A percentile compares a stretch with the other conserved stretches of the same genome.
Evolutionary conservation across 2,888 invertebrate species (phyloP).

Genomic region (Cynaeus angustus): DNA sequence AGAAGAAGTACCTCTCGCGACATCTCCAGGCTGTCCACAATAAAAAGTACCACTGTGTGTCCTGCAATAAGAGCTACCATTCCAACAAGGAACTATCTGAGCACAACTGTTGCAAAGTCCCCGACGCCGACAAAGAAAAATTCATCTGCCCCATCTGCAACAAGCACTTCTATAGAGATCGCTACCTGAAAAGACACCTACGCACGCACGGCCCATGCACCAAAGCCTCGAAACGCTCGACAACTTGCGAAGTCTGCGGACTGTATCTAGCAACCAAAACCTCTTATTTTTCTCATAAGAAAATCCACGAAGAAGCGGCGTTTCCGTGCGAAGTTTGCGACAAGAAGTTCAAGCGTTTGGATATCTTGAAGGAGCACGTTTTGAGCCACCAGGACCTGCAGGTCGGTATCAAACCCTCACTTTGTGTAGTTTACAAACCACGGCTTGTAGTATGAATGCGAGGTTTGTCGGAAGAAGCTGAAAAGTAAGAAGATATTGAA

Average conservation of each 20-base stretch:
- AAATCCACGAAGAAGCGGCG: conserved; percentile 63
- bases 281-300: conserved; percentile 67
- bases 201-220: conserved; percentile 53
- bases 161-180: conserved; percentile 60
- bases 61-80: conserved; percentile 60
- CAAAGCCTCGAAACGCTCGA: conserved; percentile 14
- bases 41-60: conserved; percentile 60
- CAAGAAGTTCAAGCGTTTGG: conserved; percentile 57
- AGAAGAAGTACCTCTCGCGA: conserved; percentile 71
- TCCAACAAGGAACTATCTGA: conserved; percentile 58
- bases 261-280: conserved; percentile 56
- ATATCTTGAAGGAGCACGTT: conserved; percentile 54
- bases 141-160: conserved; percentile 62
- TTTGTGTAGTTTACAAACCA: too few species aligned
- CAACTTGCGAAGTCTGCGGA: conserved; percentile 60
- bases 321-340: conserved; percentile 57
- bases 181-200: conserved; percentile 62
- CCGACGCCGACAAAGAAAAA: conserved; percentile 55
- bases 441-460: conserved; percentile 47
- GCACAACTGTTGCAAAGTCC: conserved; percentile 61
- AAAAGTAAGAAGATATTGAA: conserved; percentile 52
- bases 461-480: conserved; percentile 55
- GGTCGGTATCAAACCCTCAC: neutral
- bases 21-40: conserved; percentile 68
- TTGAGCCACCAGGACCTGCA: conserved; percentile 40